These are phyloP conservation scores for Drosophila hydei DNA, from an alignment of 1,140 invertebrate genomes.

Conservation along the genomic window DNA sequence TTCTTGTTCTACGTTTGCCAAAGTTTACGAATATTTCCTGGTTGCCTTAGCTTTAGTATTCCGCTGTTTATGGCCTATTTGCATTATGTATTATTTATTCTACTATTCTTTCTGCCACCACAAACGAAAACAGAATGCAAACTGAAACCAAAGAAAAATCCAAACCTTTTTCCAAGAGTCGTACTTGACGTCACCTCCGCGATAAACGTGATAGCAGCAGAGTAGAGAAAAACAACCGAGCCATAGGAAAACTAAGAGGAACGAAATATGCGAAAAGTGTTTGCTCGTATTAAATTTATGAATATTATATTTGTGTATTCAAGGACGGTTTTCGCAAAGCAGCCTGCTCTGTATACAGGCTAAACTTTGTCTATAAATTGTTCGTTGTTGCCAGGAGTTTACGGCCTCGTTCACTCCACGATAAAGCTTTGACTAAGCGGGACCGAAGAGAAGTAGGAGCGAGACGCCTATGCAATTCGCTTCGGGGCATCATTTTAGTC, in stretches of 20 bases:
- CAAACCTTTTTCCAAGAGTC: conserved; percentile 59
- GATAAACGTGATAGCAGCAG: conserved; percentile 56
- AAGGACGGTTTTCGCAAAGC: conserved; percentile 39
- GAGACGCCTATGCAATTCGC: conserved; percentile 61
- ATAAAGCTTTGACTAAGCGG: conserved; percentile 21
- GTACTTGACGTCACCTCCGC: conserved; percentile 66
- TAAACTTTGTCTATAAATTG: conserved; percentile 30
- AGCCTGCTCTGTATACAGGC: conserved; percentile 40
- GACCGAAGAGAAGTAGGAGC: conserved; percentile 31
- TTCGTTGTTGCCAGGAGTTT: conserved; percentile 45
- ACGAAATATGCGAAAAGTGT: conserved; percentile 76
- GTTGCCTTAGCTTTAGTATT: conserved; percentile 46
- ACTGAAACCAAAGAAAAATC: conserved; percentile 42
- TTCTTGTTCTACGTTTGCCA: conserved; percentile 34
- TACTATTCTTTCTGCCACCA: conserved; percentile 54
- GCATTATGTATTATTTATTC: conserved; percentile 82
- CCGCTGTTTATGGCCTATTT: conserved; percentile 72
- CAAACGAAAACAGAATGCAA: conserved; percentile 34
- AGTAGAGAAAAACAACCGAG: conserved; percentile 8
- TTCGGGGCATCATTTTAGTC: conserved; percentile 64
- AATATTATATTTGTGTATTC: conserved; percentile 72
- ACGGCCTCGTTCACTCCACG: conserved; percentile 31
- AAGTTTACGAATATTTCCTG: conserved; percentile 43
- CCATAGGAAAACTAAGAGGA: conserved; percentile 45
- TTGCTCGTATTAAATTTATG: conserved; percentile 80